Evolutionary conservation across 2,888 invertebrate species (phyloP), one percentile per base, ranked within the genome.

Genomic region (Metalampra italica): DNA sequence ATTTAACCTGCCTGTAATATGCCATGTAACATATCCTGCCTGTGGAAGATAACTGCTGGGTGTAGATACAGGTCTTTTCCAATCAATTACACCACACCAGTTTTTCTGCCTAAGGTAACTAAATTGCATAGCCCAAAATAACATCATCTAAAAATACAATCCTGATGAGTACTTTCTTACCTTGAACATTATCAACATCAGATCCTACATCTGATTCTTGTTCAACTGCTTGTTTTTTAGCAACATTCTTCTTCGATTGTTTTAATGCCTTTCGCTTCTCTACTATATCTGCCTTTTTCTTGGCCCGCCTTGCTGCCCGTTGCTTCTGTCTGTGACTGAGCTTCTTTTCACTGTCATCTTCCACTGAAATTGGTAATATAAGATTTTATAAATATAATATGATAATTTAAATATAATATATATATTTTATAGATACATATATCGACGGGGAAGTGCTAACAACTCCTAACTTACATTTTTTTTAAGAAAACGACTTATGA

Each of bases 271-370:
- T 90, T 51, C 65, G 80, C 61, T 84, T 87, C 60, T 90, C 89
- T 38, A 69, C 68, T 49, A 88, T 58, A 60, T 83, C 85, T 53
- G 78, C 70, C 63, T 91, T 91, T 64, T 91, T 92, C 51, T 91
- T 90, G 30, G 78, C 69, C 46, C 94, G 83, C 57, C 93, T 93
- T 7, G 88, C 91, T 9, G 90, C 90, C 43, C 95, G 89, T 69
- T 94, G 92, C 62, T 92, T 93, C 64, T 94, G 95, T 47, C 92
- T 90, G 64, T 93, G 94, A 54, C 93, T 93, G 12, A 95, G 71
- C 59, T 89, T 91, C 60, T 92, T 92, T 29, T 82, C 82, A 53
- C 91, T 90, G 47, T 90, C 91, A 70, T 90, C 79, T 38, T 85
- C 83, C 56, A 91, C 88, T 87, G 61, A 7, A 74, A 79, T 46